phyloP scores from a whole-genome alignment of 2,113 vertebrate genomes.

The Mirza zaza region DNA sequence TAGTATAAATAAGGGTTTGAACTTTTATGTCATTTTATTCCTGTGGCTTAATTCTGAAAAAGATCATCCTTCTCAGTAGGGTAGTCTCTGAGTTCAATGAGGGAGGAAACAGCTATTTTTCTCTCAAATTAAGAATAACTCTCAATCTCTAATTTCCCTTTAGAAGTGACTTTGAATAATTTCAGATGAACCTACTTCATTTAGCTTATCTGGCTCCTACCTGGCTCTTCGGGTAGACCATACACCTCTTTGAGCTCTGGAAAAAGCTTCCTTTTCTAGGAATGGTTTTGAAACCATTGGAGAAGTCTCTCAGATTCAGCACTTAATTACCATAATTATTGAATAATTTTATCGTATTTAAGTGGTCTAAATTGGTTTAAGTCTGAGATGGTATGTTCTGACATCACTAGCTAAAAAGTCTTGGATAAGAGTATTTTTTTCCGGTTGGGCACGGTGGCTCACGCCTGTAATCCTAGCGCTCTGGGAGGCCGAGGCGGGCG shows the following conservation, averaged over 20 bases:
- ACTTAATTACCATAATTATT: neutral
- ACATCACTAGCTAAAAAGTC: neutral
- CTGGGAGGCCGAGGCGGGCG: too few relatives aligned
- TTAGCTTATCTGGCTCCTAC: neutral
- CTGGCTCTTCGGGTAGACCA: neutral
- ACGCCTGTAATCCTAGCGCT: too few relatives aligned
- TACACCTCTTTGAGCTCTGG: neutral
- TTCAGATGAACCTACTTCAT: neutral
- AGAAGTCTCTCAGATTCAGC: neutral
- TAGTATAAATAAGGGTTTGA: neutral
- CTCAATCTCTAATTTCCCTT: neutral
- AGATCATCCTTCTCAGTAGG: neutral
- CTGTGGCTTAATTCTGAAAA: slow-evolving; percentile 32
- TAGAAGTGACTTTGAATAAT: neutral
- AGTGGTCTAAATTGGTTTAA: neutral
- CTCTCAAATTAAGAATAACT: neutral
- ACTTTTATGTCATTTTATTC: neutral
- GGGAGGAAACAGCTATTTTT: neutral
- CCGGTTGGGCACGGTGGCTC: too few relatives aligned
- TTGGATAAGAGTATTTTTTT: neutral
- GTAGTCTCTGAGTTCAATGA: neutral
- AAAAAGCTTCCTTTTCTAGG: neutral
- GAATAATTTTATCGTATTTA: neutral
- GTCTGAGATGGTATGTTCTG: neutral
- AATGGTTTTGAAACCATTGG: neutral